phyloP scores from a whole-genome alignment of 2,888 invertebrate species.

The Tenthredo distinguenda region DNA sequence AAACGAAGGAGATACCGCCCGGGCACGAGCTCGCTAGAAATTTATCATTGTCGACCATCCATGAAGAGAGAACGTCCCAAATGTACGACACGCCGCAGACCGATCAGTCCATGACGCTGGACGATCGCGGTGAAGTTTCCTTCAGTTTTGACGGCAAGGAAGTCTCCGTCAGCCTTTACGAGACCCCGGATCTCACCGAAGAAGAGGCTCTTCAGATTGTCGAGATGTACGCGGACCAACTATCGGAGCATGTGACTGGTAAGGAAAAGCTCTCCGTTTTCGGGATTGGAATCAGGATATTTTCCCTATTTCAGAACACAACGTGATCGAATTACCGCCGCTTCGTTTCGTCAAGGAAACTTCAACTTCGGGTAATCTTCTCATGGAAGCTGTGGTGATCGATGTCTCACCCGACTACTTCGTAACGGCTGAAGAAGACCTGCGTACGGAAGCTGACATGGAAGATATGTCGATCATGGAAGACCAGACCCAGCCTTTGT shows the following conservation, averaged over 20 bases:
- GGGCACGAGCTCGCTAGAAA: slow-evolving; percentile 83
- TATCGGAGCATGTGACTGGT: slow-evolving; percentile 91
- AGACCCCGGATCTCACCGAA: slow-evolving; percentile 95
- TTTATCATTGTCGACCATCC: slow-evolving; percentile 93
- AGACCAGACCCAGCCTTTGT: slow-evolving; percentile 83
- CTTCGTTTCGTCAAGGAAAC: slow-evolving; percentile 94
- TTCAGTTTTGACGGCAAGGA: slow-evolving; percentile 96
- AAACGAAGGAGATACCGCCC: slow-evolving; percentile 77
- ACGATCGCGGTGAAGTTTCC: slow-evolving; percentile 92
- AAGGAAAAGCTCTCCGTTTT: slow-evolving; percentile 57
- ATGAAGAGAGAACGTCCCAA: slow-evolving; percentile 94
- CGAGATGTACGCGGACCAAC: slow-evolving; percentile 96
- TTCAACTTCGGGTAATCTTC: slow-evolving; percentile 90
- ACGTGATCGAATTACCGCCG: slow-evolving; percentile 92
- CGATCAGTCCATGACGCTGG: slow-evolving; percentile 84
- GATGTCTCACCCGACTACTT: slow-evolving; percentile 94
- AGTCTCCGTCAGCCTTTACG: slow-evolving; percentile 93
- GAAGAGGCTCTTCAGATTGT: slow-evolving; percentile 95
- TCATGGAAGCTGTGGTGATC: slow-evolving; percentile 95
- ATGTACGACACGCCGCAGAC: slow-evolving; percentile 91
- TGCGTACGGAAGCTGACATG: slow-evolving; percentile 91
- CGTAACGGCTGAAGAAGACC: slow-evolving; percentile 88
- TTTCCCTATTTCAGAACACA: slow-evolving; percentile 83
- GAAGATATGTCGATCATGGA: slow-evolving; percentile 92
- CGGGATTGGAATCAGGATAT: background rate